Percentiles rank a stretch among this genome's conserved stretches.
These are phyloP conservation scores for Ichneumon xanthorius DNA, from an alignment of 2,888 invertebrate species.

Conservation along the genomic window DNA sequence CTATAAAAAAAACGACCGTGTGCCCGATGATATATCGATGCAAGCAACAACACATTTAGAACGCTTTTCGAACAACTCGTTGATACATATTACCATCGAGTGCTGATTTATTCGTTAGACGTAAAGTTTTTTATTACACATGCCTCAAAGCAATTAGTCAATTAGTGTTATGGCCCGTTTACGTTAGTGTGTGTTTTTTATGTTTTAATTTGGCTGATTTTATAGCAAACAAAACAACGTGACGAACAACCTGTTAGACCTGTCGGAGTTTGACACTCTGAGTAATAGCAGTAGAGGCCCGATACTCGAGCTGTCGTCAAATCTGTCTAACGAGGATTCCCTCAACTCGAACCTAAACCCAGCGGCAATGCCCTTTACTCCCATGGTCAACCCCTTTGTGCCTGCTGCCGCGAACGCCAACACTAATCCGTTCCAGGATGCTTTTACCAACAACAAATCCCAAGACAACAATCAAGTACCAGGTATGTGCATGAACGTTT, in stretches of 20 bases:
- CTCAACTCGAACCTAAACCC: constrained; percentile 84
- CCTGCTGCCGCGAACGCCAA: constrained; percentile 81
- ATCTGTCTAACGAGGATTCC: constrained; percentile 82
- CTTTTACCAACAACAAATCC: constrained; percentile 81
- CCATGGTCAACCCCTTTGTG: constrained; percentile 81
- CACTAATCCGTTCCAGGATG: constrained; percentile 83
- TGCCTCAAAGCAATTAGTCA: constrained; percentile 59
- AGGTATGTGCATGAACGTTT: constrained; percentile 74
- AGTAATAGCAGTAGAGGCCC: constrained; percentile 84
- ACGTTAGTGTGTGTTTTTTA: constrained; percentile 67
- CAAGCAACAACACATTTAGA: constrained; percentile 25
- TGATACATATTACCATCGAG: neutral
- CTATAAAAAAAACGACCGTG: neutral
- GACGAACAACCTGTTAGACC: constrained; percentile 86
- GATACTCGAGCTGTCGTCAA: constrained; percentile 82
- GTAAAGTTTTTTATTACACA: constrained; percentile 25
- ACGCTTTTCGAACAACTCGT: constrained; percentile 38
- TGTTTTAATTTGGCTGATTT: constrained; percentile 78
- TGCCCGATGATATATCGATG: constrained; percentile 30
- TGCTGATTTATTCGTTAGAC: constrained; percentile 39
- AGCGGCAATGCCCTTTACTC: constrained; percentile 82
- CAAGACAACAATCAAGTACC: constrained; percentile 83
- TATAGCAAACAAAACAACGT: constrained; percentile 86
- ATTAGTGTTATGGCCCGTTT: constrained; percentile 67
- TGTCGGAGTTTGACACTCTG: constrained; percentile 85